Evolutionary conservation across 2,797 vertebrate genomes (phyloP).

Genomic region (Avahi laniger): DNA sequence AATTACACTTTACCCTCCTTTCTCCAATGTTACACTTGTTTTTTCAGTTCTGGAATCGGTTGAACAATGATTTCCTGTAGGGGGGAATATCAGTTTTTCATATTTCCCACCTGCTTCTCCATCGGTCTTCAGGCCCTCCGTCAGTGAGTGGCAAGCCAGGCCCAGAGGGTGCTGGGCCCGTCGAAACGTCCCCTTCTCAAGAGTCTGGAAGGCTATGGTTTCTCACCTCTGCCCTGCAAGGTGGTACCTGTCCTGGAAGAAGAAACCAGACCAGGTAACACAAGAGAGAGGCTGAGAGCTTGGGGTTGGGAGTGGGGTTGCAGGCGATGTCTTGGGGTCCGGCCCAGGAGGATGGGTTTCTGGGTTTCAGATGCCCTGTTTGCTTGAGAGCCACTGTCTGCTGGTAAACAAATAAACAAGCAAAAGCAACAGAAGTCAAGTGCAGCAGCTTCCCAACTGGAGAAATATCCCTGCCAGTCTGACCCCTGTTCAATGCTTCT

Average conservation of each 20-base stretch:
- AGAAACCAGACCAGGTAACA: slow-evolving; percentile 48
- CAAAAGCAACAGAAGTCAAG: neutral
- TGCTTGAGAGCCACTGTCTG: neutral
- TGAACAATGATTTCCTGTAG: slow-evolving; percentile 56
- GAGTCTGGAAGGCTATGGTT: neutral
- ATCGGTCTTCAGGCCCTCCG: neutral
- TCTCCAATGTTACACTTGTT: slow-evolving; percentile 56
- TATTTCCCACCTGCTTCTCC: neutral
- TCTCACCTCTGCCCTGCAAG: neutral
- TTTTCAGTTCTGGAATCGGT: slow-evolving; percentile 18
- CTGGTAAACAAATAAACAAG: neutral
- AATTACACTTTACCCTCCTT: slow-evolving; percentile 43
- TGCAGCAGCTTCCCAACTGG: neutral
- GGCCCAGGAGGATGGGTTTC: neutral
- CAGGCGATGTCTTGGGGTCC: neutral
- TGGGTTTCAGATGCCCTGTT: neutral
- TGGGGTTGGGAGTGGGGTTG: neutral
- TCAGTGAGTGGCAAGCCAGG: neutral
- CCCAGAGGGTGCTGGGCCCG: neutral
- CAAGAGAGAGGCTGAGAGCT: neutral
- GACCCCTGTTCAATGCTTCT: neutral
- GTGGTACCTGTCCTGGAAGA: neutral
- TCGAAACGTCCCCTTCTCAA: neutral
- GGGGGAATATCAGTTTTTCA: neutral
- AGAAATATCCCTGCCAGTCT: neutral